These are phyloP conservation scores for Aulostomus chinensis DNA, from an alignment of 2,797 vertebrate genomes.

Conservation along the genomic window DNA sequence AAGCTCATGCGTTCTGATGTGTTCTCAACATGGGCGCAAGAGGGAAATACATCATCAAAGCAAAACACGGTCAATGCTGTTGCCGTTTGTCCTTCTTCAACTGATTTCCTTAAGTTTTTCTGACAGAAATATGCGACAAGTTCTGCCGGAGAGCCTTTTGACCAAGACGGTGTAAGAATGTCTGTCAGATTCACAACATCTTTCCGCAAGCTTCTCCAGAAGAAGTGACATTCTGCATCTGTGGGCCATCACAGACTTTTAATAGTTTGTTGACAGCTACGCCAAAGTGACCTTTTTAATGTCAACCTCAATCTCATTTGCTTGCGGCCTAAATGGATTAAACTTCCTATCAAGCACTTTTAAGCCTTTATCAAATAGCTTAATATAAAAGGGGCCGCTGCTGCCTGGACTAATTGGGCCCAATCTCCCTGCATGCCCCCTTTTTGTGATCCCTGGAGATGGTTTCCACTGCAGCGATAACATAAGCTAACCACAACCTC, in stretches of 20 bases:
- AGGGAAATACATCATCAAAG: too few species aligned
- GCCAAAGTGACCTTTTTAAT: slow-evolving; percentile 37
- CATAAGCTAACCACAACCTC: slow-evolving; percentile 48
- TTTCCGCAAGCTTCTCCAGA: too few species aligned
- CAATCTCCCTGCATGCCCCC: slow-evolving; percentile 36
- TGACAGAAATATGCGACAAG: too few species aligned
- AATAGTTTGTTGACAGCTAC: slow-evolving; percentile 30
- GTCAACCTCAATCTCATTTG: slow-evolving; percentile 53
- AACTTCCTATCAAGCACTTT: slow-evolving; percentile 31
- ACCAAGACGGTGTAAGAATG: too few species aligned
- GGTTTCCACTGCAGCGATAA: slow-evolving; percentile 67
- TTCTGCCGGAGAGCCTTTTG: too few species aligned
- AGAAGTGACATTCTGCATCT: background rate
- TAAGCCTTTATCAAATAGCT: slow-evolving; percentile 57
- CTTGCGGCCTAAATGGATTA: slow-evolving; percentile 51
- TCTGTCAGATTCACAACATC: too few species aligned
- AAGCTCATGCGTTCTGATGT: too few species aligned
- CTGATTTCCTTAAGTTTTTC: too few species aligned
- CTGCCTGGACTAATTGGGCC: slow-evolving; percentile 47
- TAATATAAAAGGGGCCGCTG: slow-evolving; percentile 45
- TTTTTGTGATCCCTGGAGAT: slow-evolving; percentile 58
- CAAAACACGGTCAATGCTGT: too few species aligned
- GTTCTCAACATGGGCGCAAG: too few species aligned
- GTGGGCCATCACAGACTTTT: slow-evolving; percentile 13
- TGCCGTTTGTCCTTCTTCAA: too few species aligned